phyloP scores from a whole-genome alignment of 2,113 vertebrate species.

The Heloderma charlesbogerti region DNA sequence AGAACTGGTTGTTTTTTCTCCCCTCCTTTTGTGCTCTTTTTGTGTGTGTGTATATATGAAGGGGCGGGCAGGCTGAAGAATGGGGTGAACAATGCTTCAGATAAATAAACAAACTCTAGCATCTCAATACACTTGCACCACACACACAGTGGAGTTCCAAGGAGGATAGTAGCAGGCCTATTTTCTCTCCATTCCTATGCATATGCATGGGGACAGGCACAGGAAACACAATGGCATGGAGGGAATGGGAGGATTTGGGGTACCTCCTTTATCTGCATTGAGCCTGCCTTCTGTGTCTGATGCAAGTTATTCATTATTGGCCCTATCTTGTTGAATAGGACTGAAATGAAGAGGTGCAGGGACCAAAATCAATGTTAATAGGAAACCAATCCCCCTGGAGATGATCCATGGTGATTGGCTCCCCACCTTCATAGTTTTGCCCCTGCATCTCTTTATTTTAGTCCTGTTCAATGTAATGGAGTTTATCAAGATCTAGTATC shows the following conservation, averaged over 20 bases:
- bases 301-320: not conserved
- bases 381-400: not conserved
- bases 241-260: not conserved
- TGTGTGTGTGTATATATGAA: too few relatives aligned
- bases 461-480: not conserved
- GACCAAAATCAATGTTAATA: not conserved
- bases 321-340: not conserved
- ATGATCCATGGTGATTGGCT: not conserved
- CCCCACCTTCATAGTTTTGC: not conserved
- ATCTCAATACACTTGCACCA: not conserved
- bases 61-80: not conserved
- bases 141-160: not conserved
- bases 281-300: not conserved
- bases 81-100: not conserved
- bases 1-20: too few relatives aligned
- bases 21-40: too few relatives aligned
- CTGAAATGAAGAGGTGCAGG: not conserved
- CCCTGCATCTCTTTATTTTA: not conserved
- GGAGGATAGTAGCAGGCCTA: slow-evolving; percentile 17
- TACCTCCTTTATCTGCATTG: not conserved
- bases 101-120: slow-evolving; percentile 14
- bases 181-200: not conserved
- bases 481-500: not conserved
- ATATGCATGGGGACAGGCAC: not conserved
- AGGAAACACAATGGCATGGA: not conserved